A percentile compares a stretch with the other conserved stretches of the same genome.
These are phyloP conservation scores for Leptatherina wallacei DNA, from an alignment of 2,797 vertebrate genomes.

Conservation along the genomic window DNA sequence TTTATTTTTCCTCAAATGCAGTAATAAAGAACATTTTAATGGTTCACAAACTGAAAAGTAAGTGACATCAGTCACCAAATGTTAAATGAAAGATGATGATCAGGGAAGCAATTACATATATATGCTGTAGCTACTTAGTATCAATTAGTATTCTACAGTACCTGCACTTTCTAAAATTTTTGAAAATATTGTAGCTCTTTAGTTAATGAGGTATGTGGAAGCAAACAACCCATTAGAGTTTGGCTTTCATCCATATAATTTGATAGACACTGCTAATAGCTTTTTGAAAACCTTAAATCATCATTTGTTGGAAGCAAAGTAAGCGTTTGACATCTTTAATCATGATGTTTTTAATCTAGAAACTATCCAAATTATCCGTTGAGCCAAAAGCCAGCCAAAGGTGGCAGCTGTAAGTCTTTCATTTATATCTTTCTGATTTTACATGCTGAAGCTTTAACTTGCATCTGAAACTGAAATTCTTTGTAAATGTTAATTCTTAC, in stretches of 20 bases:
- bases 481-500: too few species aligned
- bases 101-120: background rate
- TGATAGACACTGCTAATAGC: background rate
- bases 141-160: background rate
- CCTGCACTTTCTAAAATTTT: slow-evolving; percentile 1
- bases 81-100: background rate
- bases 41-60: too few species aligned
- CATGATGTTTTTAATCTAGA: background rate
- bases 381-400: background rate
- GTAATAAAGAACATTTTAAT: background rate
- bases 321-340: background rate
- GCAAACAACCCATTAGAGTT: slow-evolving; percentile 2
- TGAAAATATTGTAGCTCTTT: background rate
- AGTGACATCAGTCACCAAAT: too few species aligned
- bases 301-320: background rate
- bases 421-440: background rate
- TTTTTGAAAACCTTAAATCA: slow-evolving; percentile 2
- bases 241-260: background rate
- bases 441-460: background rate
- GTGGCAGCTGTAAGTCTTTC: background rate
- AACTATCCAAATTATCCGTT: background rate
- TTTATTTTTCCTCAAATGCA: background rate
- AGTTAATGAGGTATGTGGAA: slow-evolving; percentile 10
- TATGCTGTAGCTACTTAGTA: background rate
- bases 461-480: background rate